phyloP scores from a whole-genome alignment of 2,113 vertebrate species.

The Thryonomys swinderianus region DNA sequence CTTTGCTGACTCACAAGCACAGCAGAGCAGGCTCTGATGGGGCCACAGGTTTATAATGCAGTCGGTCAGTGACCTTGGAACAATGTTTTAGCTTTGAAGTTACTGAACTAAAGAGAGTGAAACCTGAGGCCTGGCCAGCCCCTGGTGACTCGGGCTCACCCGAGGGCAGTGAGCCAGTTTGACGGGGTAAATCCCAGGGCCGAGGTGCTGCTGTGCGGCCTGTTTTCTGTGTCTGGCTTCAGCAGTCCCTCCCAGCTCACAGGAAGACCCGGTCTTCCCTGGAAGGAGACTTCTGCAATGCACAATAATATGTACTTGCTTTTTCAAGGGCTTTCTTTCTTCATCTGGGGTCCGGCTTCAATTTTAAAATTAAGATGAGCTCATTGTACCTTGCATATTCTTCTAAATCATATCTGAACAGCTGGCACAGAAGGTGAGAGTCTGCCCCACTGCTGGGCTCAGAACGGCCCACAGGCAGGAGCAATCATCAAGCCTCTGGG shows the following conservation, averaged over 20 bases:
- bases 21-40: not conserved
- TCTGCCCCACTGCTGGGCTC: not conserved
- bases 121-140: not conserved
- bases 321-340: not conserved
- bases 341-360: not conserved
- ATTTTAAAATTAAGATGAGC: not conserved
- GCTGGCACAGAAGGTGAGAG: not conserved
- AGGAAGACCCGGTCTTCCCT: too few species aligned
- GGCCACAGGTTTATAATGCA: not conserved
- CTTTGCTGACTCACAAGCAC: not conserved
- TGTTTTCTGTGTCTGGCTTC: not conserved
- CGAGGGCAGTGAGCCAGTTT: not conserved
- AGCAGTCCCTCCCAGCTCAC: not conserved
- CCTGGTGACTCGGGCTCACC: not conserved
- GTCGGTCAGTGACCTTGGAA: not conserved
- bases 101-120: not conserved
- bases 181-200: not conserved
- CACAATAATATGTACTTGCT: fast-evolving
- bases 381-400: fast-evolving
- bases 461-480: not conserved
- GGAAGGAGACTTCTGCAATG: fast-evolving
- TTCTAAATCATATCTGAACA: not conserved
- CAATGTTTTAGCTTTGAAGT: not conserved
- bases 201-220: not conserved
- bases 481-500: not conserved